Percentiles rank a stretch among this genome's conserved stretches.
Conservation (phyloP, 2,888 invertebrate species). For the Psylliodes chrysocephalus region DNA sequence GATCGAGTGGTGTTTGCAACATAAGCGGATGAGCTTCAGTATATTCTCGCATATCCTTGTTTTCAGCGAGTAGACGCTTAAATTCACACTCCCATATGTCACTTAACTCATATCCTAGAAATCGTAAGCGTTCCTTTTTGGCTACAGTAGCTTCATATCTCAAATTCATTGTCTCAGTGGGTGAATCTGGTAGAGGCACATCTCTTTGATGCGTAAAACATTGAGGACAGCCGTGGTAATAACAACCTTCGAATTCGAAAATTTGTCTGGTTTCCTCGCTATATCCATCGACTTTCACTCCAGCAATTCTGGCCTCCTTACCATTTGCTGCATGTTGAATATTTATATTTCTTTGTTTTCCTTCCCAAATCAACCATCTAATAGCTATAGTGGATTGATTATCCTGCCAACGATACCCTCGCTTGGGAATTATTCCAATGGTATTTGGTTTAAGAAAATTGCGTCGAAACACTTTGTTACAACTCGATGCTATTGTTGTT, state of each 20-base stretch:
- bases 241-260: conserved; percentile 44
- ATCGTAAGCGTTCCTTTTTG: no score
- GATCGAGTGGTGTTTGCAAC: conserved; percentile 28
- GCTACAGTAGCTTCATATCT: conserved; percentile 29
- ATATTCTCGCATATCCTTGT: no score
- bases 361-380: conserved; percentile 40
- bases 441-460: conserved; percentile 50
- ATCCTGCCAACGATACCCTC: conserved; percentile 48
- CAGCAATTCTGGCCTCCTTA: conserved; percentile 36
- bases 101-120: no score
- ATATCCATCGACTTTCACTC: conserved; percentile 37
- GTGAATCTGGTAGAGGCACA: conserved; percentile 15
- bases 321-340: conserved; percentile 42
- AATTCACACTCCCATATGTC: no score
- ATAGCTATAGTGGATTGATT: conserved; percentile 31
- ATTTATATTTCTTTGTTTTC: conserved; percentile 29
- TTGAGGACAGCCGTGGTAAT: conserved; percentile 34
- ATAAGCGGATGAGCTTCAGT: neutral
- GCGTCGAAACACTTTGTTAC: conserved; percentile 46
- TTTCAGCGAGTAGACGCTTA: no score
- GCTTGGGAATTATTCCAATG: conserved; percentile 50
- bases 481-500: conserved; percentile 48
- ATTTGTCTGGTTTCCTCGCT: conserved; percentile 34
- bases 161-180: conserved; percentile 10
- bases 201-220: conserved; percentile 25